Evolutionary conservation across 2,113 vertebrate genomes (phyloP), one percentile per base, ranked within the genome.

Genomic region (Poecile atricapillus): DNA sequence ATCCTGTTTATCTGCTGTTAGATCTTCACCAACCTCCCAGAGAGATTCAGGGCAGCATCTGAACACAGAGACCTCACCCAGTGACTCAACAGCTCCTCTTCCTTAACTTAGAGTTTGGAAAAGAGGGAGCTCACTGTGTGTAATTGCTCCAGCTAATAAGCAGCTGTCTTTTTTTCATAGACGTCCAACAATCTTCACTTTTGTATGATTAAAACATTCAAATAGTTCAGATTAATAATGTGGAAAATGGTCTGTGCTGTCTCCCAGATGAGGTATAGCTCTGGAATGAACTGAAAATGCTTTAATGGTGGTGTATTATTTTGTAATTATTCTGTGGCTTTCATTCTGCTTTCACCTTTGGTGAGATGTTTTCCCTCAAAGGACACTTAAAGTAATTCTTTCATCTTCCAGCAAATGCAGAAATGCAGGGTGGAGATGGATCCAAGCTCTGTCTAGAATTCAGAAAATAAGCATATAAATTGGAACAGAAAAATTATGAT

Each of bases 1-100:
- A 93, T 85, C 89, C 93, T 83, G 47, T 39, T 87, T 75, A 83
- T 91, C 73, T 92, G 28, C 65, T 91, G 81, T 79, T 76, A 82
- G 52, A 78, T 75, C 89, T 91, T 87, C 43, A 39, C 60, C 27
- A 60, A 59, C 49, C 56, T 87, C 56, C 68, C 0, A 1, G 60
- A 24, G 64, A 86, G 56, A 89, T 84, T 89, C 94, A 78, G 56
- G 68, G 37, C 41, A 5, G 56, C 37, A 68, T 86, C 65, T 0
- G 0, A 78, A 75, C 41, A 69, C 44, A 56, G 27, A 67, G 80
- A 83, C 60, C 37, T 90, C 79, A 76, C 67, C 16, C 82, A 70
- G 20, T 0, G 0, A 31, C 53, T 75, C 8, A 2, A n/a, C 25
- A 91, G 46, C 73, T 63, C 35, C 25, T 58, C 37, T 70, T 70